Conservation (phyloP, 2,797 vertebrate species). For the Rhodeus uyekii region DNA sequence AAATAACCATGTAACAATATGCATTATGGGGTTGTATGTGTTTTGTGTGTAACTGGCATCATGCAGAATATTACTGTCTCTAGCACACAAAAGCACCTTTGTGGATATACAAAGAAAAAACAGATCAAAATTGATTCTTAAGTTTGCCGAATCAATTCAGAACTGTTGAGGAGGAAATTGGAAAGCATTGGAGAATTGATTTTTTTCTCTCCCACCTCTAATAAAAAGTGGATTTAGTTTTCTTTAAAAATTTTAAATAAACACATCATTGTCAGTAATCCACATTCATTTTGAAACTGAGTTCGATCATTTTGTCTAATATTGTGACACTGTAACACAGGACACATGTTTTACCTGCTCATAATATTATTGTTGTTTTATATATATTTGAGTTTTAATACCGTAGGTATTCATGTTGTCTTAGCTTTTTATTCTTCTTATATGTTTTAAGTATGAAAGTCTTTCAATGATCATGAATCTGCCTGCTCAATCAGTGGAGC, state of each 20-base stretch:
- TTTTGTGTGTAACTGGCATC: neutral
- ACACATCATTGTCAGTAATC: neutral
- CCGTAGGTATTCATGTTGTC: too few relatives aligned
- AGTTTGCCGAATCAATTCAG: neutral
- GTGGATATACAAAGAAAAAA: neutral
- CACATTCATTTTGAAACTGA: neutral
- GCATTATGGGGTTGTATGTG: too few relatives aligned
- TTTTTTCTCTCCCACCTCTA: neutral
- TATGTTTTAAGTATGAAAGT: too few relatives aligned
- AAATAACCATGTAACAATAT: neutral
- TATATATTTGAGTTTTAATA: too few relatives aligned
- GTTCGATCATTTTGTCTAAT: neutral
- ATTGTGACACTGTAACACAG: too few relatives aligned
- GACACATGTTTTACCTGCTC: too few relatives aligned
- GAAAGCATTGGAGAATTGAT: neutral
- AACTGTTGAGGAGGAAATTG: neutral
- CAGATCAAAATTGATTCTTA: neutral
- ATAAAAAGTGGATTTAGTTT: neutral
- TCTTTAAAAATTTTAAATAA: neutral
- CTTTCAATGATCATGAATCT: too few relatives aligned
- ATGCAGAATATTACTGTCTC: neutral
- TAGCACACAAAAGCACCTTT: neutral
- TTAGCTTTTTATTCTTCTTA: too few relatives aligned
- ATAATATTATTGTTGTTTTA: too few relatives aligned
- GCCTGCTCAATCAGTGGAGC: too few relatives aligned